Evolutionary conservation across 2,797 vertebrate species (phyloP).

Genomic region (Iguana delicatissima): DNA sequence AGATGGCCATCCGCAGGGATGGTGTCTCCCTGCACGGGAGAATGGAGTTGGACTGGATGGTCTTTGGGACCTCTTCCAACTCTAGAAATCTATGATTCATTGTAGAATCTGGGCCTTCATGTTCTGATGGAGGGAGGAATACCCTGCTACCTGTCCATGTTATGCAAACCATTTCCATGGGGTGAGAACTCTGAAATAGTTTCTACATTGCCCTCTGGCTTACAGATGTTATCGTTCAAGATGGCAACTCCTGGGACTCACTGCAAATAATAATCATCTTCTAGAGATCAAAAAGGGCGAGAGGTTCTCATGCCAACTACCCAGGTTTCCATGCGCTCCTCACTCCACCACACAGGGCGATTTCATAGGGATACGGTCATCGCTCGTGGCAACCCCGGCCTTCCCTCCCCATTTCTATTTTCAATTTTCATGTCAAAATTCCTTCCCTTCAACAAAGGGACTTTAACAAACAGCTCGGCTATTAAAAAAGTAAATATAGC

Average conservation of each 20-base stretch:
- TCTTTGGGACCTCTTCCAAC: no score
- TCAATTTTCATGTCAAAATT: conserved; percentile 18
- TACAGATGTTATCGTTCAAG: not conserved
- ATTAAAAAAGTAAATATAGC: conserved; percentile 64
- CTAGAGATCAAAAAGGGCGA: not conserved
- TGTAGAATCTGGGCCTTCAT: no score
- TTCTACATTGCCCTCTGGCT: no score
- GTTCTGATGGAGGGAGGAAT: no score
- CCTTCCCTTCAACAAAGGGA: conserved; percentile 4
- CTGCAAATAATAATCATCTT: no score
- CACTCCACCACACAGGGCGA: conserved; percentile 5
- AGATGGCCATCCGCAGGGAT: no score
- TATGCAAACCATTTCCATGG: not conserved
- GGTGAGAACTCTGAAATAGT: not conserved
- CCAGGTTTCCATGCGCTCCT: conserved; percentile 20
- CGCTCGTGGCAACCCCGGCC: conserved; percentile 3
- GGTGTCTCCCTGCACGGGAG: no score
- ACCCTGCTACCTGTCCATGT: not conserved
- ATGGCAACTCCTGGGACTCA: not conserved
- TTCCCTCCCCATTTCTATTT: not conserved
- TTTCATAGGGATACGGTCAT: conserved; percentile 67
- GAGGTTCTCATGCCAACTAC: conserved; percentile 4
- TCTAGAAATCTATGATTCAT: no score
- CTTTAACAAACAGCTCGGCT: conserved; percentile 42
- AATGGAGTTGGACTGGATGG: no score